Evolutionary conservation across 2,113 vertebrate genomes (phyloP), one percentile per base, ranked within the genome.

Genomic region (Dicerorhinus sumatrensis): DNA sequence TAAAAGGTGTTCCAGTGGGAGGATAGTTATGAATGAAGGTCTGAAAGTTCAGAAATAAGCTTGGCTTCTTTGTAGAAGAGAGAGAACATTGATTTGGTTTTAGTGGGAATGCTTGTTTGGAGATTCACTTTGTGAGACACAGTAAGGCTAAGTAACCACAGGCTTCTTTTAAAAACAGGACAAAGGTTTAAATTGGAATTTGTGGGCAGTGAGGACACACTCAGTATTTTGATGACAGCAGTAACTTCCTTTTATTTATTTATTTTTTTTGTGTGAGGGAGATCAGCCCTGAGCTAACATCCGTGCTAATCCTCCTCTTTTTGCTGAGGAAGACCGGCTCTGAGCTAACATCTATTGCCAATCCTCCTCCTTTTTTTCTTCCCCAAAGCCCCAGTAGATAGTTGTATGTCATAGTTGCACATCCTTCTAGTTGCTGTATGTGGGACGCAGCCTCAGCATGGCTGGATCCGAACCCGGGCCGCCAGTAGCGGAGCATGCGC

Each of bases 151-250:
- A 48, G 73, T 54, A 82, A 77, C 21, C 42, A 77, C 10, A 67
- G 56, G 0, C 39, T 54, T 79, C 29, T 73, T 96, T 86, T 82
- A 72, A 79, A 97, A 93, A 63, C 33, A n/a, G 17, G 46, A 63
- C 31, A 73, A 83, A 87, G 42, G 36, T 85, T 94, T 80, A 63
- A 91, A 17, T 62, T 92, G 86, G 54, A 83, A 48, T 96, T 21
- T 88, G 25, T 80, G 92, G 92, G 33, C 86, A 83, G 3, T 60
- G n/a, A 31, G 69, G n/a, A 77, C 6, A 14, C 39, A 79, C 36
- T 63, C 46, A 87, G 67, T 82, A 56, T 89, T 69, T 81, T 70
- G 69, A 7, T 27, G 31, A 90, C 39, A 54, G 36, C 39, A 25
- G 29, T 76, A 79, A n/a, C 56, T 73, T 82, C n/a, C 14, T 11